Conservation (phyloP, 2,797 vertebrate genomes). For the Emydoidea blandingii region DNA sequence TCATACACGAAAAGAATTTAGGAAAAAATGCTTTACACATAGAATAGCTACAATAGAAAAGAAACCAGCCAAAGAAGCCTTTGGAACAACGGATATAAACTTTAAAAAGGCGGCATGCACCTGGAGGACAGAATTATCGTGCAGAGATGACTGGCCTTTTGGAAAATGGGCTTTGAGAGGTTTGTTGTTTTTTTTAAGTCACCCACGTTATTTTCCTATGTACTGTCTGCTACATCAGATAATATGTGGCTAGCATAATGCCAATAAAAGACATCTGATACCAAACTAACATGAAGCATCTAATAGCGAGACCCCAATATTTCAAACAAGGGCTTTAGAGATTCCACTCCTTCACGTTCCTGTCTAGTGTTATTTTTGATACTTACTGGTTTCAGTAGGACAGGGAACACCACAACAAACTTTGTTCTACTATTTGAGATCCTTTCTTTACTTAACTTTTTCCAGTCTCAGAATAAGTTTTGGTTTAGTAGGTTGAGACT, state of each 20-base stretch:
- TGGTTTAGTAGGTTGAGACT: background rate
- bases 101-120: slow-evolving; percentile 62
- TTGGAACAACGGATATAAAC: slow-evolving; percentile 66
- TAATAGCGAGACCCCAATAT: slow-evolving; percentile 46
- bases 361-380: slow-evolving; percentile 42
- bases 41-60: slow-evolving; percentile 52
- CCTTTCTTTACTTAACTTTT: background rate
- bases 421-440: slow-evolving; percentile 12
- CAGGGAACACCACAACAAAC: slow-evolving; percentile 5
- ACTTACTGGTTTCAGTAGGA: slow-evolving; percentile 16
- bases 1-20: slow-evolving; percentile 53
- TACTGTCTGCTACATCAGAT: background rate
- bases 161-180: slow-evolving; percentile 48
- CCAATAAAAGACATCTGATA: slow-evolving; percentile 56
- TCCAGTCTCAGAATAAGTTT: background rate
- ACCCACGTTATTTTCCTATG: slow-evolving; percentile 29
- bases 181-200: background rate
- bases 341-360: slow-evolving; percentile 20
- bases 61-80: slow-evolving; percentile 54
- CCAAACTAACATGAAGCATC: slow-evolving; percentile 34
- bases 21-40: slow-evolving; percentile 56
- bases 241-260: background rate
- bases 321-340: slow-evolving; percentile 12
- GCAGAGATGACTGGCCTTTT: slow-evolving; percentile 67
- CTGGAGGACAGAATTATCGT: slow-evolving; percentile 67